These are phyloP conservation scores for Colistium nudipinnis DNA, from an alignment of 2,113 vertebrate species.

Conservation along the genomic window DNA sequence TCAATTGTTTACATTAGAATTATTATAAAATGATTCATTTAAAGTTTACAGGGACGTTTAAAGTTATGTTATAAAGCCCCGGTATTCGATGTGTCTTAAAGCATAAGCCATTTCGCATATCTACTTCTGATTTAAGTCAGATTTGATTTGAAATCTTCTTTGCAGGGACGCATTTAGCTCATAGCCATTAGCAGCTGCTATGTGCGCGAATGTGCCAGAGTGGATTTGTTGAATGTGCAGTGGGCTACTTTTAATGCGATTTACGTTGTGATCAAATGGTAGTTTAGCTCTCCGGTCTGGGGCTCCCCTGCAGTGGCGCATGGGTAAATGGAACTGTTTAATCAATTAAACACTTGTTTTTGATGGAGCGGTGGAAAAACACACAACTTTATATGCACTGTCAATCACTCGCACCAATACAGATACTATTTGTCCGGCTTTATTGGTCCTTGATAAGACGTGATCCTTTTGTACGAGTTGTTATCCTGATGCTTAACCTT, in stretches of 20 bases:
- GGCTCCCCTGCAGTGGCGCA: constrained; percentile 51
- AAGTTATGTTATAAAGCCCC: not conserved
- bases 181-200: constrained; percentile 51
- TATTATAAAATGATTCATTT: no score
- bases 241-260: constrained; percentile 58
- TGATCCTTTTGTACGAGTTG: no score
- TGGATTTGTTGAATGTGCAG: constrained; percentile 51
- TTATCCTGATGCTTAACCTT: no score
- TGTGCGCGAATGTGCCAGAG: constrained; percentile 41
- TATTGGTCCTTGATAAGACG: no score
- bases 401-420: not conserved
- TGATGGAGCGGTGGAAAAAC: constrained; percentile 53
- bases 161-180: constrained; percentile 52
- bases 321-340: constrained; percentile 50
- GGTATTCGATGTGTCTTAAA: constrained; percentile 23
- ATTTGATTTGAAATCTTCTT: constrained; percentile 50
- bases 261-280: constrained; percentile 55
- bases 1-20: no score
- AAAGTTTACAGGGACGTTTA: not conserved
- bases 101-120: constrained; percentile 28
- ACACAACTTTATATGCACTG: constrained; percentile 18
- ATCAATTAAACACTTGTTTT: constrained; percentile 60
- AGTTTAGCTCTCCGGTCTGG: constrained; percentile 38
- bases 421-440: no score
- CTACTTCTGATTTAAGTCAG: constrained; percentile 49